A percentile compares a stretch with the other conserved stretches of the same genome.
These are phyloP conservation scores for Gastrophryne carolinensis DNA, from an alignment of 2,797 vertebrate genomes.

Conservation along the genomic window DNA sequence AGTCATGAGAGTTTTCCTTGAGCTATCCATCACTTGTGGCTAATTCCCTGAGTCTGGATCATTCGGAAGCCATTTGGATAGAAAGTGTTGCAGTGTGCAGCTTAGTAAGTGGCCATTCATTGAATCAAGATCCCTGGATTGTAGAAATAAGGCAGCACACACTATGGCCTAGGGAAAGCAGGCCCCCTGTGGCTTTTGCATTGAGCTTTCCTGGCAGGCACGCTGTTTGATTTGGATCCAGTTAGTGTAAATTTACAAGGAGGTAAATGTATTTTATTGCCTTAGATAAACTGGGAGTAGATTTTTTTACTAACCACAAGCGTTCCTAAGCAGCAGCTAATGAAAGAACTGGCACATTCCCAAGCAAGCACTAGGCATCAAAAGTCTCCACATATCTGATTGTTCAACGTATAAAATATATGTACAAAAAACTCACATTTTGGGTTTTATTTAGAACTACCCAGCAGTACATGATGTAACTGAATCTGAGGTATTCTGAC, in stretches of 20 bases:
- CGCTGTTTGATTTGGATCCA: conserved; percentile 25
- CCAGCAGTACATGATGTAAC: too few species aligned
- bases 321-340: background rate
- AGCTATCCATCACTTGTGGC: background rate
- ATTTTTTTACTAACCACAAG: background rate
- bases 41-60: background rate
- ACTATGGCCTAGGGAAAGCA: background rate
- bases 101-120: background rate
- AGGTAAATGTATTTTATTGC: conserved; percentile 7
- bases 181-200: conserved; percentile 5
- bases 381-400: too few species aligned
- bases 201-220: conserved; percentile 28
- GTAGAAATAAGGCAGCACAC: background rate
- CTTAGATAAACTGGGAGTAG: background rate
- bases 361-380: too few species aligned
- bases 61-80: background rate
- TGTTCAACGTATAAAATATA: too few species aligned
- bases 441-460: too few species aligned
- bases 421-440: too few species aligned
- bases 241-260: conserved; percentile 24
- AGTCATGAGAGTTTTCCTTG: background rate
- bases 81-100: background rate
- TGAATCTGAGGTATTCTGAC: too few species aligned
- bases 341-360: background rate
- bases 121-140: background rate